Percentiles rank a stretch among this genome's conserved stretches.
Evolutionary conservation across 2,113 vertebrate species (phyloP).

Genomic region (Bos javanicus): DNA sequence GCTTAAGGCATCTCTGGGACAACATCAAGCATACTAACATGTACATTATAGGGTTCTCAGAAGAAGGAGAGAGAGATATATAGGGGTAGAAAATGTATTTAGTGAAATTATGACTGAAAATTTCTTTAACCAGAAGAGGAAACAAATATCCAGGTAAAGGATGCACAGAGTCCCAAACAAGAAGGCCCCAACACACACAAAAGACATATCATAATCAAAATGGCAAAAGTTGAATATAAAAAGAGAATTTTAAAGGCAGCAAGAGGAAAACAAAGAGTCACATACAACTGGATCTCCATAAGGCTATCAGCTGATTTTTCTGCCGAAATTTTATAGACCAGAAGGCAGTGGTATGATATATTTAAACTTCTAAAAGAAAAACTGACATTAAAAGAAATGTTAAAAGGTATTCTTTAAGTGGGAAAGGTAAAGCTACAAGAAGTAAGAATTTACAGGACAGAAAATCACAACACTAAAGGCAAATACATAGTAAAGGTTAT

Average conservation of each 20-base stretch:
- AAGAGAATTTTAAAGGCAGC: background rate
- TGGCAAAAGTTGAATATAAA: background rate
- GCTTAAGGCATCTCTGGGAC: background rate
- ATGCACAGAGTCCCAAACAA: background rate
- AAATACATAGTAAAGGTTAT: background rate
- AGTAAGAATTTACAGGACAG: background rate
- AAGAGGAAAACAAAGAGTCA: background rate
- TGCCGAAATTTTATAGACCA: background rate
- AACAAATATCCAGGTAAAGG: background rate
- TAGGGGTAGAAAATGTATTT: background rate
- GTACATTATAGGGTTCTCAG: background rate
- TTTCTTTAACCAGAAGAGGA: background rate
- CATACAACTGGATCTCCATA: background rate
- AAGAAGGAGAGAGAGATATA: background rate
- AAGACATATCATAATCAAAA: background rate
- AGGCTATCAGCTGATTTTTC: background rate
- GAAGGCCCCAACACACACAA: background rate
- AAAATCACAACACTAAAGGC: background rate
- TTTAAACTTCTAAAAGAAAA: background rate
- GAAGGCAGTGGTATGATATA: background rate
- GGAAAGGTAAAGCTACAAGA: background rate
- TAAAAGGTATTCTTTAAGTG: background rate
- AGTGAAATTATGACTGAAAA: background rate
- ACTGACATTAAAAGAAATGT: background rate
- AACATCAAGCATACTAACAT: background rate